phyloP scores from a whole-genome alignment of 2,888 invertebrate genomes.

The Dolomedes plantarius region DNA sequence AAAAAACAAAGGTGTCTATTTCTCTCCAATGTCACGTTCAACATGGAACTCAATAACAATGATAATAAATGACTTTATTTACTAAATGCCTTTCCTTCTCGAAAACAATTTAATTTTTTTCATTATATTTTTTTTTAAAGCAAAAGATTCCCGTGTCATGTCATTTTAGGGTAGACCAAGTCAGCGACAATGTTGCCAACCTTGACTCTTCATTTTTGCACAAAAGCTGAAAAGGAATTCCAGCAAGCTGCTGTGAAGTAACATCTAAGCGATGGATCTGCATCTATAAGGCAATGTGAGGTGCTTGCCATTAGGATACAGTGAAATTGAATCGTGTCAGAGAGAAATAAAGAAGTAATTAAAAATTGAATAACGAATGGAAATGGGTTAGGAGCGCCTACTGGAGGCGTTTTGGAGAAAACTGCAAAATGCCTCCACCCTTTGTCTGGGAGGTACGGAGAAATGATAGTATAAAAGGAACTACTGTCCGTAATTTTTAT shows the following conservation, averaged over 20 bases:
- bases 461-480: slow-evolving; percentile 36
- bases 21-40: background rate
- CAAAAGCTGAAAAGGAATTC: background rate
- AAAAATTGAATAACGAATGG: background rate
- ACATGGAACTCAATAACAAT: background rate
- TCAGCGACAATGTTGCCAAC: background rate
- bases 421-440: slow-evolving; percentile 30
- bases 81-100: too few species aligned
- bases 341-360: background rate
- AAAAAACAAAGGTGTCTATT: background rate
- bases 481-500: background rate
- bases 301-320: background rate
- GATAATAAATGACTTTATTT: too few species aligned
- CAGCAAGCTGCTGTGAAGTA: background rate
- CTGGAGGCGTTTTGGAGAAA: slow-evolving; percentile 36
- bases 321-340: slow-evolving; percentile 3
- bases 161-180: background rate
- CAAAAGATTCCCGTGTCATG: background rate
- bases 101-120: background rate
- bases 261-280: too few species aligned
- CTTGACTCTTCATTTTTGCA: background rate
- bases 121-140: background rate
- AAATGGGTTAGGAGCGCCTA: slow-evolving; percentile 51
- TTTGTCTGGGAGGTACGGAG: slow-evolving; percentile 31
- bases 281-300: background rate